Evolutionary conservation across 1,140 invertebrate genomes (phyloP).

Genomic region (Orchestia grillus): DNA sequence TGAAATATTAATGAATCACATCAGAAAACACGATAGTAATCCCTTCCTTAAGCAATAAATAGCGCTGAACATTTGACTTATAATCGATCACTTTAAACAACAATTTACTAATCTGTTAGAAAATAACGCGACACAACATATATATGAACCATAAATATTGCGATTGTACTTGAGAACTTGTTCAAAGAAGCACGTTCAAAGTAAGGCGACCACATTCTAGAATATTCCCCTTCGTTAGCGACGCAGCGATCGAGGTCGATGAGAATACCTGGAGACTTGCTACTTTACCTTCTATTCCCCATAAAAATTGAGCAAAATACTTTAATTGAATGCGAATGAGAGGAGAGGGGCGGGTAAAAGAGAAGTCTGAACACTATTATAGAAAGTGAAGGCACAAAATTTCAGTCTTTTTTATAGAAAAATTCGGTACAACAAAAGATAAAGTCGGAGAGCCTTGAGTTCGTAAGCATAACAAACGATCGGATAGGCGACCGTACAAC

Average conservation of each 20-base stretch:
- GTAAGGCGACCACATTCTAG: neutral
- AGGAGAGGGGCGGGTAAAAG: neutral
- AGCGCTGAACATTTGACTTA: neutral
- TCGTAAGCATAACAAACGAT: neutral
- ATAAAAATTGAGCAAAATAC: neutral
- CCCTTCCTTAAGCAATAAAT: neutral
- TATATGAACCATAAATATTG: neutral
- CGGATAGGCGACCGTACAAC: neutral
- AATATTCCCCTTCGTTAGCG: neutral
- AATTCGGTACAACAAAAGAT: neutral
- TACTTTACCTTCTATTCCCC: neutral
- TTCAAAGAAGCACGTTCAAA: neutral
- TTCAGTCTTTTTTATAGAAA: neutral
- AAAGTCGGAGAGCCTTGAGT: neutral
- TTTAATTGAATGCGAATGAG: neutral
- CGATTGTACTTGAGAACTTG: neutral
- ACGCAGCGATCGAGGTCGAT: neutral
- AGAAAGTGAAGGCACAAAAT: neutral
- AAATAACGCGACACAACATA: neutral
- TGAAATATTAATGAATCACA: no score
- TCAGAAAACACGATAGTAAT: neutral
- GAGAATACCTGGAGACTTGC: neutral
- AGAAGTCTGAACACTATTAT: neutral
- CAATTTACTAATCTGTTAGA: neutral
- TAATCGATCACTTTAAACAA: neutral